phyloP scores from a whole-genome alignment of 2,113 vertebrate species.

The Pogona vitticeps region DNA sequence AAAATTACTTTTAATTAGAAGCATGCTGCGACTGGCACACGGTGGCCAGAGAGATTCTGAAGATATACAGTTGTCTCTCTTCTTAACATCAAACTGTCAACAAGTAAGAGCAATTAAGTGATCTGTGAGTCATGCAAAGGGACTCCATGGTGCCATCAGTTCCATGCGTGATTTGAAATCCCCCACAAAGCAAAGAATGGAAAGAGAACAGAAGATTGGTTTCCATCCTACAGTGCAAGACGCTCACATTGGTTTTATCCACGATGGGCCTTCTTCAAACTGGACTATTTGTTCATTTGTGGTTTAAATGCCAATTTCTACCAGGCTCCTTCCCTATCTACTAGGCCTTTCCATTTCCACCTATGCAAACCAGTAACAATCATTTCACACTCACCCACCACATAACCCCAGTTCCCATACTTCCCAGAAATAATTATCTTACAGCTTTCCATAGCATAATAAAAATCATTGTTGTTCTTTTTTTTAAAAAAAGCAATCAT shows the following conservation, averaged over 20 bases:
- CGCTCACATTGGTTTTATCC: not conserved
- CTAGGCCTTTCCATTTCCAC: not conserved
- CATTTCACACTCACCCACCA: not conserved
- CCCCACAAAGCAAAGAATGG: not conserved
- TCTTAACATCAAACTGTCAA: not conserved
- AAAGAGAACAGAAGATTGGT: not conserved
- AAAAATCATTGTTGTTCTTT: not conserved
- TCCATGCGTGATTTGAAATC: no score
- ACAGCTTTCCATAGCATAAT: not conserved
- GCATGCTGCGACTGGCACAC: not conserved
- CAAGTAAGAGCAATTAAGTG: not conserved
- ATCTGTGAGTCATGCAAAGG: not conserved
- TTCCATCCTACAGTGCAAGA: not conserved
- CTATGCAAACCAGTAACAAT: not conserved
- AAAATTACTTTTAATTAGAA: not conserved
- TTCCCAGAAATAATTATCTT: not conserved
- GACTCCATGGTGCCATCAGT: no score
- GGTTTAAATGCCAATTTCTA: not conserved
- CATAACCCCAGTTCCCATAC: not conserved
- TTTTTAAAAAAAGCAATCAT: not conserved
- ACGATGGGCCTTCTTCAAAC: not conserved
- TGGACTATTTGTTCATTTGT: not conserved
- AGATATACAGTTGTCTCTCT: not conserved
- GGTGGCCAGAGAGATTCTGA: not conserved
- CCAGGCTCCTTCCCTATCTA: not conserved